Percentiles rank a stretch among this genome's conserved stretches.
phyloP scores from a whole-genome alignment of 2,113 vertebrate genomes.

The Choloepus hoffmanni region DNA sequence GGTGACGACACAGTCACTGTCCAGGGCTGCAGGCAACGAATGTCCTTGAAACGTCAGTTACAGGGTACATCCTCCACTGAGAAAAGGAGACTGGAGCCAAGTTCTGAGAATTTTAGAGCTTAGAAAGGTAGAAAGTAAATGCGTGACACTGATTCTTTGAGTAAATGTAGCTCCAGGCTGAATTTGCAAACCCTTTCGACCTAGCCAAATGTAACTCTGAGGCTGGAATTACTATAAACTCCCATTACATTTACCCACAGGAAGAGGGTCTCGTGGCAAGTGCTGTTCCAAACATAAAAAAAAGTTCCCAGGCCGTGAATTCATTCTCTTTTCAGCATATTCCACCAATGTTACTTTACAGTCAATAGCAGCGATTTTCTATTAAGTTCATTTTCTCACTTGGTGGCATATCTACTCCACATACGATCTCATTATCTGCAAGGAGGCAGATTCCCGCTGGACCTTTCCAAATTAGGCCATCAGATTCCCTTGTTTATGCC shows the following conservation, averaged over 20 bases:
- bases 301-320: slow-evolving; percentile 47
- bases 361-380: slow-evolving; percentile 72
- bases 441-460: slow-evolving; percentile 52
- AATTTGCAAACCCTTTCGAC: slow-evolving; percentile 70
- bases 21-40: not conserved
- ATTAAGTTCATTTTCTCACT: slow-evolving; percentile 71
- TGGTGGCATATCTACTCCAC: slow-evolving; percentile 56
- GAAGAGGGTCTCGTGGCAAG: slow-evolving; percentile 70
- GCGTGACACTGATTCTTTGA: slow-evolving; percentile 39
- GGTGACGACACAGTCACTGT: not conserved
- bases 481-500: slow-evolving; percentile 59
- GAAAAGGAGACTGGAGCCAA: not conserved
- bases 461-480: slow-evolving; percentile 68
- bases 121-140: slow-evolving; percentile 42
- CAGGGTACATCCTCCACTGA: not conserved
- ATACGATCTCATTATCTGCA: slow-evolving; percentile 75
- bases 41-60: not conserved
- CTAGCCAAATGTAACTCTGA: slow-evolving; percentile 70
- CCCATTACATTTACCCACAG: slow-evolving; percentile 60
- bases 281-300: slow-evolving; percentile 52
- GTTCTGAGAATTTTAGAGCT: not conserved
- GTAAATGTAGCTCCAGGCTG: slow-evolving; percentile 71
- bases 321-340: slow-evolving; percentile 55
- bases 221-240: slow-evolving; percentile 67
- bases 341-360: slow-evolving; percentile 51